These are phyloP conservation scores for Palythoa heliodiscus DNA, from an alignment of 92 coral and sea anemone species.

Conservation along the genomic window DNA sequence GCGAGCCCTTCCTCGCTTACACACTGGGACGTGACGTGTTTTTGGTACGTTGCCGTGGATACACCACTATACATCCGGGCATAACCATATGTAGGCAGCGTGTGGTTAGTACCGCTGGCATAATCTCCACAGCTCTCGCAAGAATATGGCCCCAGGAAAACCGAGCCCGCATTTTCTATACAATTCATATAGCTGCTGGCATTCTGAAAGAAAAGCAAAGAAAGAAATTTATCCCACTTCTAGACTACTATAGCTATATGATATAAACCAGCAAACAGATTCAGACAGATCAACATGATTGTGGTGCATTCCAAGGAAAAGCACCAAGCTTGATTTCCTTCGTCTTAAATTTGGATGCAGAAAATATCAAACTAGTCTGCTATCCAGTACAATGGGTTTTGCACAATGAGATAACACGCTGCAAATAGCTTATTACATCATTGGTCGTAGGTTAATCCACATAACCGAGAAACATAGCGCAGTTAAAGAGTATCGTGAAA, in stretches of 20 bases:
- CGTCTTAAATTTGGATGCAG: too few species aligned
- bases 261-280: not conserved
- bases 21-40: slow-evolving; percentile 56
- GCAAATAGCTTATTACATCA: too few species aligned
- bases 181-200: slow-evolving; percentile 39
- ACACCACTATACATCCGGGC: slow-evolving; percentile 70
- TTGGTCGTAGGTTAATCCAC: too few species aligned
- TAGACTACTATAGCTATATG: not conserved
- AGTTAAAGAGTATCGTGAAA: too few species aligned
- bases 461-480: too few species aligned
- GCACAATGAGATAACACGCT: too few species aligned
- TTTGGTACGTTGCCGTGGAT: slow-evolving; percentile 62
- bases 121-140: slow-evolving; percentile 64
- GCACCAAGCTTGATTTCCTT: too few species aligned
- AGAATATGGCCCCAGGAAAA: slow-evolving; percentile 59
- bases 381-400: too few species aligned
- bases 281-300: too few species aligned
- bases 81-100: slow-evolving; percentile 63
- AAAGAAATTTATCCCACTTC: not conserved
- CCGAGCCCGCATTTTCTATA: slow-evolving; percentile 59
- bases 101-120: slow-evolving; percentile 68
- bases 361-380: too few species aligned
- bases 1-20: slow-evolving; percentile 56
- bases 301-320: too few species aligned
- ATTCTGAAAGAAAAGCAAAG: slow-evolving; percentile 16